Evolutionary conservation across 2,888 invertebrate species (phyloP).

Genomic region (Copidosoma aretas): DNA sequence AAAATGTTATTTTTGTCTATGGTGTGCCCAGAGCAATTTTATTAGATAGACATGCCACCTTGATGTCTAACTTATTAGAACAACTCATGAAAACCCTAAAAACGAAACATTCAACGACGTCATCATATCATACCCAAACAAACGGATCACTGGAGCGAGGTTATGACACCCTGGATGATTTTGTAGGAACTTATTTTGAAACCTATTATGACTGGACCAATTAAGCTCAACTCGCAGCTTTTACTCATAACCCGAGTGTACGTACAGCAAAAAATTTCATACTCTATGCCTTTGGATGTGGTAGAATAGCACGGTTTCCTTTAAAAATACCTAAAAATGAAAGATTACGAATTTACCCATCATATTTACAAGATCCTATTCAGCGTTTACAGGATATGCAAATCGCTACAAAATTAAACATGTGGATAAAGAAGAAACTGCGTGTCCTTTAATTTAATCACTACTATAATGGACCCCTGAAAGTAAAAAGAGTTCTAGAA

Average conservation of each 20-base stretch:
- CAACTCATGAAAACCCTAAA: too few species aligned
- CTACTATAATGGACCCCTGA: too few species aligned
- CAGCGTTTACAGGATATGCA: too few species aligned
- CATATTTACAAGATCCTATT: too few species aligned
- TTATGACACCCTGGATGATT: not conserved
- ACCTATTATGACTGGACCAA: not conserved
- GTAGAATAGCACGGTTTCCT: too few species aligned
- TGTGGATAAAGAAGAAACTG: too few species aligned
- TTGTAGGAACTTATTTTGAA: too few species aligned
- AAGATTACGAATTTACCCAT: too few species aligned
- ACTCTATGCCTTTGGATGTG: not conserved
- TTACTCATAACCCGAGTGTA: not conserved
- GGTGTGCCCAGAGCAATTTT: constrained; percentile 3
- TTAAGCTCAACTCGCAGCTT: not conserved
- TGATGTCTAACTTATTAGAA: not conserved
- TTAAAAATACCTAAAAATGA: too few species aligned
- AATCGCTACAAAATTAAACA: too few species aligned
- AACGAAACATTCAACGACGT: not conserved
- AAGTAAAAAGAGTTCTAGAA: too few species aligned
- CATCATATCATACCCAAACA: not conserved
- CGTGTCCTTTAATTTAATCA: too few species aligned
- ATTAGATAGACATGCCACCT: constrained; percentile 4
- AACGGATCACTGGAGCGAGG: not conserved
- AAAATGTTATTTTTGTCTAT: constrained; percentile 10
- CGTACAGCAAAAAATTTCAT: not conserved